These are phyloP conservation scores for Macquaria ambigua DNA, from an alignment of 2,113 vertebrate species.

Conservation along the genomic window DNA sequence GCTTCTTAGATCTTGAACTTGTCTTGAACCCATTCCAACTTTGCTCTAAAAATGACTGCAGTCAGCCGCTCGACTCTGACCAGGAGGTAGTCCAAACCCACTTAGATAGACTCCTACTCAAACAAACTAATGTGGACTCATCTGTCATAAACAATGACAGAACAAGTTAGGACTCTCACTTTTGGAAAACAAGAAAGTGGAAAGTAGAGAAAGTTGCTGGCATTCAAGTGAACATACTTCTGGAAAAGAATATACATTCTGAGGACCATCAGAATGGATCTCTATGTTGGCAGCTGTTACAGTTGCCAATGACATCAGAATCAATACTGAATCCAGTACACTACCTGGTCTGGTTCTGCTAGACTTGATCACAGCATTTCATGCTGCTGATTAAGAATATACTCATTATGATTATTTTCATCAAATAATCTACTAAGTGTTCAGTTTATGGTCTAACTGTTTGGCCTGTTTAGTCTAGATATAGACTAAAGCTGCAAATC, in stretches of 20 bases:
- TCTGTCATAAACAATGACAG: not conserved
- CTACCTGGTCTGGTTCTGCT: not conserved
- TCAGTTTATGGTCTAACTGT: too few species aligned
- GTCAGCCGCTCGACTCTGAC: conserved; percentile 11
- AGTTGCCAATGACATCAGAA: not conserved
- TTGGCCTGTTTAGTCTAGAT: too few species aligned
- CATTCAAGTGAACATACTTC: not conserved
- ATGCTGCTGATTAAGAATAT: too few species aligned
- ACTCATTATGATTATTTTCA: not conserved
- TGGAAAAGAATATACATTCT: not conserved
- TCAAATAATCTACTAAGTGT: not conserved
- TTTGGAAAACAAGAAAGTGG: not conserved
- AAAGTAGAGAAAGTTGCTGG: not conserved
- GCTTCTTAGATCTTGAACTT: conserved; percentile 16
- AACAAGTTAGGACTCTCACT: not conserved
- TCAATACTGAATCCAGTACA: not conserved
- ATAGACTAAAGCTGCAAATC: not conserved
- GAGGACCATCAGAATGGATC: not conserved
- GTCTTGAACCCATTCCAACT: not conserved
- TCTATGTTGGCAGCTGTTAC: not conserved
- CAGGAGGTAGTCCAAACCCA: conserved; percentile 3
- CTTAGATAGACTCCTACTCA: not conserved
- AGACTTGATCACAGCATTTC: not conserved
- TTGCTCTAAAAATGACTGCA: not conserved
- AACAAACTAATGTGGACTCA: not conserved